Percentiles rank a stretch among this genome's conserved stretches.
phyloP scores from a whole-genome alignment of 2,797 vertebrate genomes.

The Simalia tracyae region DNA sequence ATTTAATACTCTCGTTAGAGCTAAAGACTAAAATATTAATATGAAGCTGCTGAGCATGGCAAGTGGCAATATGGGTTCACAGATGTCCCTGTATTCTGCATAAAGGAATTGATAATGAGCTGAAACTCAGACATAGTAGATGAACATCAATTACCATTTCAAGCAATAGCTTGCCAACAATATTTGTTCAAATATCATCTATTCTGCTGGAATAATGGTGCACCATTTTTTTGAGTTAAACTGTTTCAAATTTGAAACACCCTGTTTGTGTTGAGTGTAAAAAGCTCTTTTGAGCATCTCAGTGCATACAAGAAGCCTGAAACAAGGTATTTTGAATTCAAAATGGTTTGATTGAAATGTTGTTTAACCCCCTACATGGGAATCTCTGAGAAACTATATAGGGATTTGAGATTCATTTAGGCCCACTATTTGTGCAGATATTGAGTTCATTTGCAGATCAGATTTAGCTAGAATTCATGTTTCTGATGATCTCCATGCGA shows the following conservation, averaged over 20 bases:
- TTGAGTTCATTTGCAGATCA: neutral
- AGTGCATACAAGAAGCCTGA: neutral
- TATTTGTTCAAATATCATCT: neutral
- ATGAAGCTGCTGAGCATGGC: neutral
- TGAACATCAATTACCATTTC: neutral
- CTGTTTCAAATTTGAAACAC: neutral
- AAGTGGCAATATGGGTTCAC: neutral
- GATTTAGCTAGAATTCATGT: neutral
- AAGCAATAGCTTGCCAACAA: neutral
- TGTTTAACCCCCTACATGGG: neutral
- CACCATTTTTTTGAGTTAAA: neutral
- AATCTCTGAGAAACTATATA: neutral
- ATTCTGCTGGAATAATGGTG: neutral
- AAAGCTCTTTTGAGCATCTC: neutral
- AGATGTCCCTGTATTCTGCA: fast-evolving
- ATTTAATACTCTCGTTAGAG: neutral
- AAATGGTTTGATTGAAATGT: neutral
- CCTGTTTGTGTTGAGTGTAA: neutral
- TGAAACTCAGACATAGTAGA: fast-evolving
- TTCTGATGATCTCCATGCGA: neutral
- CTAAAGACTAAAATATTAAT: neutral
- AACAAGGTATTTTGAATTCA: neutral
- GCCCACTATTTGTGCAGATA: neutral
- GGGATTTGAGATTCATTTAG: neutral
- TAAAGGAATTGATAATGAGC: neutral